Conservation (phyloP, 2,888 invertebrate genomes). For the Acleris laterana region DNA sequence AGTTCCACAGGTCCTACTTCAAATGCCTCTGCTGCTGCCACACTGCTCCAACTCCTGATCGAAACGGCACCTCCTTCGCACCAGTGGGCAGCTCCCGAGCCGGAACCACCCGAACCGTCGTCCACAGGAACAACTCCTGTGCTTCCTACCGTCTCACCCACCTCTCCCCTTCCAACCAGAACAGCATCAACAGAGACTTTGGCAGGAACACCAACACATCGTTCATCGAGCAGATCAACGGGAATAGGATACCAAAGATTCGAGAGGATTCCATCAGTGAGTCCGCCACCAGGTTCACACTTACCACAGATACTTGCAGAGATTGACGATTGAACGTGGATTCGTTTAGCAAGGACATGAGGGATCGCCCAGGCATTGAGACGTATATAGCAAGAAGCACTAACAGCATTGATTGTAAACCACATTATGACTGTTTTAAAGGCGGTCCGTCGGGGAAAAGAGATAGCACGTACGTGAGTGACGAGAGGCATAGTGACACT, state of each 20-base stretch:
- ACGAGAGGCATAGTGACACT: slow-evolving; percentile 70
- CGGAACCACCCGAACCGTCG: slow-evolving; percentile 73
- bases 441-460: slow-evolving; percentile 47
- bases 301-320: slow-evolving; percentile 67
- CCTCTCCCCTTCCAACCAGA: slow-evolving; percentile 77
- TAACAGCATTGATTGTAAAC: slow-evolving; percentile 76
- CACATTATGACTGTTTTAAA: slow-evolving; percentile 77
- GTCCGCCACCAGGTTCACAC: slow-evolving; percentile 70
- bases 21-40: slow-evolving; percentile 83
- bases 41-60: slow-evolving; percentile 56
- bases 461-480: slow-evolving; percentile 44
- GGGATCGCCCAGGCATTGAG: slow-evolving; percentile 59
- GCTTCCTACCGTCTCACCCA: slow-evolving; percentile 76
- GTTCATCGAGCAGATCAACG: slow-evolving; percentile 77
- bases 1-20: slow-evolving; percentile 88
- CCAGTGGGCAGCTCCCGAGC: slow-evolving; percentile 76
- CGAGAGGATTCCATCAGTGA: slow-evolving; percentile 76
- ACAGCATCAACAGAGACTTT: slow-evolving; percentile 70
- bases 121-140: slow-evolving; percentile 77
- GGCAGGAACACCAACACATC: slow-evolving; percentile 75
- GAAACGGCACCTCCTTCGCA: slow-evolving; percentile 74
- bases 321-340: slow-evolving; percentile 73
- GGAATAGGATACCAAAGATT: slow-evolving; percentile 65
- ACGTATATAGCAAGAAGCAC: slow-evolving; percentile 70
- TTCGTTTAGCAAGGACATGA: slow-evolving; percentile 51